Evolutionary conservation across 2,797 vertebrate species (phyloP).

Genomic region (Sardinella longiceps): DNA sequence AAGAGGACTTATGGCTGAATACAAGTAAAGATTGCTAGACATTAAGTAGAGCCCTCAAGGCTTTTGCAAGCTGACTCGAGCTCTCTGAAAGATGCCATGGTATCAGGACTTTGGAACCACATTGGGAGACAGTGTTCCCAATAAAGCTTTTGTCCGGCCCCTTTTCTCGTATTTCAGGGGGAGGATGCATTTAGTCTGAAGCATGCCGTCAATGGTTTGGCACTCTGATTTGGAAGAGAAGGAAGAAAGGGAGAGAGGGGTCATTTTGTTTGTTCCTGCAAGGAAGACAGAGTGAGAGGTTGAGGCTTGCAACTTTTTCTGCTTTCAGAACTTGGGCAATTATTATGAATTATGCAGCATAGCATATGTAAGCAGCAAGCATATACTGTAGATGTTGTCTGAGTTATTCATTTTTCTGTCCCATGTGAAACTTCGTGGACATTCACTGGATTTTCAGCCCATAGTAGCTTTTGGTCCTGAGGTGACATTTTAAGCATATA

Average conservation of each 20-base stretch:
- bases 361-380: too few relatives aligned
- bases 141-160: conserved; percentile 44
- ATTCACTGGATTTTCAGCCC: too few relatives aligned
- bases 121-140: conserved; percentile 24
- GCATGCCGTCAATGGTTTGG: conserved; percentile 22
- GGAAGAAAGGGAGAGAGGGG: not conserved
- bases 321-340: not conserved
- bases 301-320: not conserved
- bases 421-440: too few relatives aligned
- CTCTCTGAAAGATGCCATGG: conserved; percentile 26
- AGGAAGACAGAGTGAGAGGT: not conserved
- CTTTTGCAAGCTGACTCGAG: conserved; percentile 7
- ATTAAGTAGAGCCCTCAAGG: conserved; percentile 4
- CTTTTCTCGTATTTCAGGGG: conserved; percentile 47
- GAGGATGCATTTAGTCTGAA: conserved; percentile 18
- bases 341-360: not conserved
- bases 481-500: too few relatives aligned
- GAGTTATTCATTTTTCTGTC: too few relatives aligned
- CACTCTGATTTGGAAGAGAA: not conserved
- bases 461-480: too few relatives aligned
- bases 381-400: too few relatives aligned
- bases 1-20: conserved; percentile 33
- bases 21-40: conserved; percentile 28
- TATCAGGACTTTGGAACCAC: conserved; percentile 21
- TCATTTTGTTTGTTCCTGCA: not conserved